Base-by-base conservation (phyloP, 1,140 invertebrate genomes). In the Cydia splendana region DNA sequence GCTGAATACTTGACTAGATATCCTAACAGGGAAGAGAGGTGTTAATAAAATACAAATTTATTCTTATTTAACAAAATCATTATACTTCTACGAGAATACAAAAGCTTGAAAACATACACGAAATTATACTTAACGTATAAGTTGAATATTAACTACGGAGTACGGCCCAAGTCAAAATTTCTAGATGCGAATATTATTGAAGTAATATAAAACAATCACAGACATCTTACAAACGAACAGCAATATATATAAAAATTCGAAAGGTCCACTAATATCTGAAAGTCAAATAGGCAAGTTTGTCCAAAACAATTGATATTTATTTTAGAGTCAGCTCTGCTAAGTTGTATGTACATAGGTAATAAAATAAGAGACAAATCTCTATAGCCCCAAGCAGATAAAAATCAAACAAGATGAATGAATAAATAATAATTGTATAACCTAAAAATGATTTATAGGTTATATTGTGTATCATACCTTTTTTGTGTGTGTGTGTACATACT, bases 21-120 rank as follows among this genome's bases (percentile, higher is more conserved):
- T 34, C 30, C 4, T 10, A 13, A 13, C 13, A 62, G 18, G 20
- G 9, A 18, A 24, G 20, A 24, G 2, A 12, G 7, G 28, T 30
- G n/a, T 6, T 34, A 67, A 67, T 71, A 13, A 71, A 71, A 71
- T 18, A 38, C 30, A 45, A 71, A 42, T 9, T 7, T 62, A 20
- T 38, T 71, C 67, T 71, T 71, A 71, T 38, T 69, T 34, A 71
- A 71, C 67, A 71, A 38, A 71, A 38, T 71, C 34, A 71, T 71
- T 71, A 42, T 42, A 71, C 7, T 38, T 71, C 67, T 71, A 71
- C 67, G 0, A 34, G 67, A 71, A 71, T 71, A 71, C 67, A 71
- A 71, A 71, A 71, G 67, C 34, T 71, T 71, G 30, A 45, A 71
- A 71, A 34, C 67, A 38, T 71, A 38, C 67, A 38, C 67, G 57